Percentiles rank a stretch among this genome's conserved stretches.
Evolutionary conservation across 2,113 vertebrate genomes (phyloP).

Genomic region (Ceyx cyanopectus): DNA sequence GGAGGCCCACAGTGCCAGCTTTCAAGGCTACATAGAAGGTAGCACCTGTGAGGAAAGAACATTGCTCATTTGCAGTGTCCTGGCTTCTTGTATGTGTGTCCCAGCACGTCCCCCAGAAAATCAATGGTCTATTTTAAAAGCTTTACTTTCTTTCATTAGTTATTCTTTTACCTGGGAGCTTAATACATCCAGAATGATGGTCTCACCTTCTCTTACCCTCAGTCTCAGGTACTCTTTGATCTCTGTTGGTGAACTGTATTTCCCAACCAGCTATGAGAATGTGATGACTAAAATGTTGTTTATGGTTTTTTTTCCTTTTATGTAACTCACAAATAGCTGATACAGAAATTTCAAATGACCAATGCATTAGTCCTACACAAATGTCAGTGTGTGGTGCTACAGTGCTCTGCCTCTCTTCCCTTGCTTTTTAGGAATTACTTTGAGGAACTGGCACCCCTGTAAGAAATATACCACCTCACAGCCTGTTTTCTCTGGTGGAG

Average conservation of each 20-base stretch:
- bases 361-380: not conserved
- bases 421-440: not conserved
- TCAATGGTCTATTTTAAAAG: not conserved
- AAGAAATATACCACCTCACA: not conserved
- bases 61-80: not conserved
- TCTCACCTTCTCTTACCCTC: not conserved
- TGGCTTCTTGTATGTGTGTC: too few species aligned
- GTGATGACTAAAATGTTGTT: not conserved
- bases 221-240: not conserved
- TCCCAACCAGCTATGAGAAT: not conserved
- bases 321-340: not conserved
- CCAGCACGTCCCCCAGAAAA: not conserved
- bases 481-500: not conserved
- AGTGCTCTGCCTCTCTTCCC: not conserved
- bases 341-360: not conserved
- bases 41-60: not conserved
- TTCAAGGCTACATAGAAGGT: not conserved
- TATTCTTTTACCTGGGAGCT: not conserved
- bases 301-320: not conserved
- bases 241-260: not conserved
- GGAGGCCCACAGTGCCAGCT: not conserved
- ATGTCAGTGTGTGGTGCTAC: not conserved
- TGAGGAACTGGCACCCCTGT: not conserved
- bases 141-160: not conserved
- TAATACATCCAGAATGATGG: not conserved